Evolutionary conservation across 2,797 vertebrate genomes (phyloP), one percentile per base, ranked within the genome.

Genomic region (Gouania willdenowi): DNA sequence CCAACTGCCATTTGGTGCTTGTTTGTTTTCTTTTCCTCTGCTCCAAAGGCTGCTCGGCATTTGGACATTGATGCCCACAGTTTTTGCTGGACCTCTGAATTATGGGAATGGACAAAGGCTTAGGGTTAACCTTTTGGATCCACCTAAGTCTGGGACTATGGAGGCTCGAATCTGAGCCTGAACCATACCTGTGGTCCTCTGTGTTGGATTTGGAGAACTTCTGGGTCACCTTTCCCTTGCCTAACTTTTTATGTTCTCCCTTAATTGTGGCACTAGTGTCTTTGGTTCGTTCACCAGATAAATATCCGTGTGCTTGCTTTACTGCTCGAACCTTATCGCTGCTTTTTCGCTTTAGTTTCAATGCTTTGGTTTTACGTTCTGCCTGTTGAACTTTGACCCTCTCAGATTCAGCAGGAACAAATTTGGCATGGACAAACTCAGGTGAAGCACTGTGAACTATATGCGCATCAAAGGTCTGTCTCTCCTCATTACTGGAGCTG

Each of bases 141-240:
- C 61, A 62, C 16, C 69, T 35, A 41, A 86, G 69, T 27, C 52
- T 79, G 0, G 89, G 66, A 38, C 65, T 85, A 44, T 83, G 89
- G 23, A 91, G 84, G 50, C 90, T 92, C 0, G 90, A 89, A 51
- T 97, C 92, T 0, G 93, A 93, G 48, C 91, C 90, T 0, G 91
- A 91, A 19, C 72, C 58, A 20, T 88, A 86, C 37, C 84, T 82
- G 0, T 71, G 78, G 9, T 75, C 69, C 1, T 89, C 89, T 8
- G 77, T 48, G 2, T 82, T 69, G 54, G 66, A 81, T 0, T 44
- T 22, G 21, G 75, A 52, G 10, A 41, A 52, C 58, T 59, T 83
- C 8, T 45, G 9, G 0, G 68, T 66, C 2, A 16, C 40, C 41
- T 71, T 86, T 0, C 37, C 62, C 25, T 67, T 80, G 0, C 70